phyloP scores from a whole-genome alignment of 1,140 invertebrate species.

The Psix sp. region DNA sequence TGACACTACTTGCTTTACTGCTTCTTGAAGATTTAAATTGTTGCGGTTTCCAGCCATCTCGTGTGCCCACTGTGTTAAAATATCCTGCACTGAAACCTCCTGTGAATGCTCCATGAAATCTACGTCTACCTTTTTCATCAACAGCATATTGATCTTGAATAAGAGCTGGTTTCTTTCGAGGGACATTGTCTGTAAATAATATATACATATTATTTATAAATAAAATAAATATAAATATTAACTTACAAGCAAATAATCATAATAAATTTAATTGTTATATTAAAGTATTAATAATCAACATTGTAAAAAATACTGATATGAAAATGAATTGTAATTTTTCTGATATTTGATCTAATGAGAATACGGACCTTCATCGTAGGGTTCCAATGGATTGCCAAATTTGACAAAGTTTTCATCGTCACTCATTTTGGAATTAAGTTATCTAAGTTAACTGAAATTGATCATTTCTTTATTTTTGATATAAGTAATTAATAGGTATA shows the following conservation, averaged over 20 bases:
- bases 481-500: not conserved
- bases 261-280: too few species aligned
- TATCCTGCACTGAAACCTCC: slow-evolving; percentile 99
- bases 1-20: slow-evolving; percentile 79
- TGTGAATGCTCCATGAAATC: slow-evolving; percentile 99
- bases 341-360: not conserved
- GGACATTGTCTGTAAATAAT: slow-evolving; percentile 70
- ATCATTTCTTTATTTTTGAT: not conserved
- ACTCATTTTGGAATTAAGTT: slow-evolving; percentile 2
- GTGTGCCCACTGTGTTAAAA: slow-evolving; percentile 96
- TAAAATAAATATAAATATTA: slow-evolving; percentile 77
- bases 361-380: slow-evolving; percentile 10
- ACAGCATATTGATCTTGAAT: slow-evolving; percentile 93
- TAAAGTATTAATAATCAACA: too few species aligned
- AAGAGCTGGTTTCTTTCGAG: slow-evolving; percentile 87
- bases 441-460: not conserved
- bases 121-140: slow-evolving; percentile 91
- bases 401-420: slow-evolving; percentile 13
- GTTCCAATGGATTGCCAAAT: slow-evolving; percentile 11
- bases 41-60: slow-evolving; percentile 96
- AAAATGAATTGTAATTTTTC: not conserved
- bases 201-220: slow-evolving; percentile 50
- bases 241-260: not conserved
- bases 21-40: slow-evolving; percentile 93
- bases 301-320: not conserved